Percentiles rank a stretch among this genome's conserved stretches.
Conservation (phyloP, 2,113 vertebrate genomes). For the Toxostoma redivivum region DNA sequence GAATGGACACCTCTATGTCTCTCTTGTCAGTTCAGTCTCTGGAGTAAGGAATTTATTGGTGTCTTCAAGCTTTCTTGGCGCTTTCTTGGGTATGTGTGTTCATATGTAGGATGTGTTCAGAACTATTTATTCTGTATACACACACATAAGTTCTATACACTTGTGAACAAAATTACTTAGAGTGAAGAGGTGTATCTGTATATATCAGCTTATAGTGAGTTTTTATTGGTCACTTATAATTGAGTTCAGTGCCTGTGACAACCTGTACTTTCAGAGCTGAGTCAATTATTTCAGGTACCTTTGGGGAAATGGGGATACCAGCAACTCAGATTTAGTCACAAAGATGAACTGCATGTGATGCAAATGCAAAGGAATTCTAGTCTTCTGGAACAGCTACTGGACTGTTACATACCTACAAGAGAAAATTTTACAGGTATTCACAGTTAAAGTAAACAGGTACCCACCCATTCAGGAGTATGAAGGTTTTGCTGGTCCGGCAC, state of each 20-base stretch:
- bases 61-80: background rate
- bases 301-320: background rate
- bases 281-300: background rate
- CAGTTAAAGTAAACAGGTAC: slow-evolving; percentile 32
- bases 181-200: background rate
- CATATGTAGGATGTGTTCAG: background rate
- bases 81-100: background rate
- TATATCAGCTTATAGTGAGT: background rate
- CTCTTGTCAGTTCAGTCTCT: background rate
- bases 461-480: slow-evolving; percentile 69
- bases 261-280: background rate
- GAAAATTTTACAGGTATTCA: background rate
- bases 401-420: background rate
- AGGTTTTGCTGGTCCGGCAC: slow-evolving; percentile 52
- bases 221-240: background rate
- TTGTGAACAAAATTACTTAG: background rate
- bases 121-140: background rate
- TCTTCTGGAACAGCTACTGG: background rate
- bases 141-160: background rate
- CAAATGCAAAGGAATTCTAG: background rate
- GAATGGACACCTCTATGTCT: background rate
- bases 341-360: background rate
- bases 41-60: background rate
- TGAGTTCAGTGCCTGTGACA: background rate
- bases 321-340: background rate